Conservation (phyloP, 53 echinoderm and acorn worm species). For the Antedon mediterranea region DNA sequence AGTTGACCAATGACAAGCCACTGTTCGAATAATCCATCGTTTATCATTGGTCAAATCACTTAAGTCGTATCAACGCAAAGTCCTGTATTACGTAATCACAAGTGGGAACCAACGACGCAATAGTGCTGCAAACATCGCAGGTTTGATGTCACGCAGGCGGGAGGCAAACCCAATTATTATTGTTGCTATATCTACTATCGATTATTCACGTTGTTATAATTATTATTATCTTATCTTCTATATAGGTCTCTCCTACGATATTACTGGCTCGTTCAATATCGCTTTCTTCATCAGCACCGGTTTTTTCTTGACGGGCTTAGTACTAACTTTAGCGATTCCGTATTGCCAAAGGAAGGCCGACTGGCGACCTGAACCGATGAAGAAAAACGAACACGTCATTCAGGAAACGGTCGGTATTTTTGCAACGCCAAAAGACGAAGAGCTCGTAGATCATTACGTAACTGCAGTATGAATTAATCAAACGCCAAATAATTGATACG, state of each 20-base stretch:
- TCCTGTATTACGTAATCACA: too few species aligned
- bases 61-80: too few species aligned
- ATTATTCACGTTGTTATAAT: too few species aligned
- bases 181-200: too few species aligned
- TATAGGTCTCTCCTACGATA: slow-evolving; percentile 61
- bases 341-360: slow-evolving; percentile 37
- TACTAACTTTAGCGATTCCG: slow-evolving; percentile 48
- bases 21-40: too few species aligned
- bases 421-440: neutral
- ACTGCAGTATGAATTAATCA: slow-evolving; percentile 18
- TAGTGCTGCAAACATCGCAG: too few species aligned
- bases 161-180: too few species aligned
- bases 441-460: slow-evolving; percentile 23
- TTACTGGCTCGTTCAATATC: slow-evolving; percentile 56
- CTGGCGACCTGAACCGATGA: slow-evolving; percentile 39
- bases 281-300: slow-evolving; percentile 90
- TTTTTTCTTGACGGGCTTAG: slow-evolving; percentile 35
- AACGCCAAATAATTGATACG: neutral
- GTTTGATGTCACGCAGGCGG: too few species aligned
- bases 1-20: too few species aligned
- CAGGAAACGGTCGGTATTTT: neutral
- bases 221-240: neutral
- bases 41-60: too few species aligned
- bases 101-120: too few species aligned
- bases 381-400: neutral